These are phyloP conservation scores for Cacoxenus indagator DNA, from an alignment of 2,888 invertebrate species.

Conservation along the genomic window DNA sequence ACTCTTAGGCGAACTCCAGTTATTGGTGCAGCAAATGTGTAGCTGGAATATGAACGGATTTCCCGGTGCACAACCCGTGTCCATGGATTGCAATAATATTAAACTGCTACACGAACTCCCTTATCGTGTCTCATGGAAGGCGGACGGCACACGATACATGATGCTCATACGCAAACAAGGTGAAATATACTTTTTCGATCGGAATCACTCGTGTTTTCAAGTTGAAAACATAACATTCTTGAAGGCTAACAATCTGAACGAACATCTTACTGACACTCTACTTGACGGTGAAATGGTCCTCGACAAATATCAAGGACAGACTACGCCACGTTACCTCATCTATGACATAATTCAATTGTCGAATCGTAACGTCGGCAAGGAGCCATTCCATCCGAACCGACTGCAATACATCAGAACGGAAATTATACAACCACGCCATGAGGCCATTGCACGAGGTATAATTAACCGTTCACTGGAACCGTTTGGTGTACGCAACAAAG, in stretches of 20 bases:
- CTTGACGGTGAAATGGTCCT: constrained; percentile 98
- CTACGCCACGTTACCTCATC: constrained; percentile 90
- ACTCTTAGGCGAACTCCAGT: constrained; percentile 77
- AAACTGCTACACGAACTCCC: constrained; percentile 81
- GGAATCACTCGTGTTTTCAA: no score
- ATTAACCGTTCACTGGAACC: constrained; percentile 86
- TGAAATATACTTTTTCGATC: constrained; percentile 93
- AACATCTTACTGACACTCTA: constrained; percentile 84
- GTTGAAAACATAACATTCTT: constrained; percentile 86
- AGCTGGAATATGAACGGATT: constrained; percentile 86
- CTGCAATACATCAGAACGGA: constrained; percentile 83
- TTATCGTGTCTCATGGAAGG: no score
- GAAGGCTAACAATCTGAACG: constrained; percentile 78
- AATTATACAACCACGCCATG: no score
- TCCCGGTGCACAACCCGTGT: constrained; percentile 97
- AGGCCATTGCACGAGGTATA: constrained; percentile 81
- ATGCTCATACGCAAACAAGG: constrained; percentile 91
- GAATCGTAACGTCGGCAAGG: no score
- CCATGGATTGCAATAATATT: constrained; percentile 91
- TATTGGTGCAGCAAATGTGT: constrained; percentile 84
- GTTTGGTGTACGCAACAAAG: constrained; percentile 90
- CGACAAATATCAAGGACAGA: constrained; percentile 82
- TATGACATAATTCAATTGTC: constrained; percentile 94
- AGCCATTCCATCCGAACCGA: no score
- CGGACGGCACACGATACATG: constrained; percentile 97